These are phyloP conservation scores for Oxygymnocypris stewartii DNA, from an alignment of 2,113 vertebrate genomes.

Conservation along the genomic window DNA sequence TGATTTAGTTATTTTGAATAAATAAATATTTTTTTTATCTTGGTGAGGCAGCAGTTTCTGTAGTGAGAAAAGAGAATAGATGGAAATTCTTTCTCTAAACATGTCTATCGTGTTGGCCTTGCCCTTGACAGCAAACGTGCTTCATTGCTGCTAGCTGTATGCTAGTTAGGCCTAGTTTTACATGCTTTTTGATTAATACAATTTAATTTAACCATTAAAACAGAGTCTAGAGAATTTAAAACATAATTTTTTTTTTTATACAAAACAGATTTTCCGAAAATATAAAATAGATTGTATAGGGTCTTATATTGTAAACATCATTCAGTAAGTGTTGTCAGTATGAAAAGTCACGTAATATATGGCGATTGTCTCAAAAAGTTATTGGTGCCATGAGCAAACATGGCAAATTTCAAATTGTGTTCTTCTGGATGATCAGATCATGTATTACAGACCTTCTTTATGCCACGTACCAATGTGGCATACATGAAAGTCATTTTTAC, in stretches of 20 bases:
- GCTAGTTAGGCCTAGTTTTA: too few species aligned
- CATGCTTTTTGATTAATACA: too few species aligned
- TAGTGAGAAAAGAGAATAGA: neutral
- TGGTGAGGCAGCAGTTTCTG: neutral
- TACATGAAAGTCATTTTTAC: neutral
- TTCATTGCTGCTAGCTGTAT: neutral
- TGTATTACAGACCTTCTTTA: neutral
- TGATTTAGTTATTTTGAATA: constrained; percentile 12
- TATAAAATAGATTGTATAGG: too few species aligned
- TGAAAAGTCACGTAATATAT: neutral
- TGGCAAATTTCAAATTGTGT: neutral
- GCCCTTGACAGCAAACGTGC: neutral
- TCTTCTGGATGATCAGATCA: neutral
- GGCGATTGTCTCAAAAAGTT: neutral
- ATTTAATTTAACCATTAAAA: too few species aligned
- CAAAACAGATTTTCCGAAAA: too few species aligned
- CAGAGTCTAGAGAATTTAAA: too few species aligned
- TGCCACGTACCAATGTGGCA: neutral
- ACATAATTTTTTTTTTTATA: too few species aligned
- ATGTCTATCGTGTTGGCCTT: neutral
- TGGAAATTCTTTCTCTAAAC: neutral
- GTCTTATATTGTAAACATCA: neutral
- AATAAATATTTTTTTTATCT: neutral
- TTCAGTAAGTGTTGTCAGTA: neutral
- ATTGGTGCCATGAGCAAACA: neutral